Evolutionary conservation across 1,140 invertebrate species (phyloP).

Genomic region (Trinorchestia longiramus): DNA sequence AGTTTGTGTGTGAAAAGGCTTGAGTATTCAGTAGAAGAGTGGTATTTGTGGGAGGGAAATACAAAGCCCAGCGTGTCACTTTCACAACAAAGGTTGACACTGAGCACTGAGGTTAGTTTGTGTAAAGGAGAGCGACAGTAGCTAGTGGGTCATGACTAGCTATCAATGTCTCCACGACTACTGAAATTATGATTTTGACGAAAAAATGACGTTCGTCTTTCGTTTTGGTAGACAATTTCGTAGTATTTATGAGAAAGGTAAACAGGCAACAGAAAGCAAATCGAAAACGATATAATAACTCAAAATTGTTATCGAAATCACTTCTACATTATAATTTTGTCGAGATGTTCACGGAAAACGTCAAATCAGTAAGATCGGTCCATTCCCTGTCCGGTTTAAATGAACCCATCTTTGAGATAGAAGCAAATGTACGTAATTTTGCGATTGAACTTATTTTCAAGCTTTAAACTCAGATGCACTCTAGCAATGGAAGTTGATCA

Average conservation of each 20-base stretch:
- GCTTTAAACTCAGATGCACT: not conserved
- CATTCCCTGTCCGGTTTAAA: not conserved
- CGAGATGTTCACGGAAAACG: not conserved
- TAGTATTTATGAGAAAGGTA: not conserved
- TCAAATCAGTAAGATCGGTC: not conserved
- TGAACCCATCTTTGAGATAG: not conserved
- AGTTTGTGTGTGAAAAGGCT: not conserved
- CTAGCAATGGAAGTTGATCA: not conserved
- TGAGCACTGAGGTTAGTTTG: not conserved
- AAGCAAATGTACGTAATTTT: not conserved
- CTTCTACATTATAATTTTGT: not conserved
- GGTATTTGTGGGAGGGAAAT: not conserved
- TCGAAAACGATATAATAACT: not conserved
- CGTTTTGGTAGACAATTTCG: not conserved
- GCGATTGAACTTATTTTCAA: not conserved
- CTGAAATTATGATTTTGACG: not conserved
- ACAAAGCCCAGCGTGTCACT: not conserved
- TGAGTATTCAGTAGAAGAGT: not conserved
- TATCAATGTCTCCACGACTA: not conserved
- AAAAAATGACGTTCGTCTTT: not conserved
- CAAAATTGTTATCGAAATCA: not conserved
- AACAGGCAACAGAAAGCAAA: not conserved
- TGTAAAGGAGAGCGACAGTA: not conserved
- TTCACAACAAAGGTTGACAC: not conserved
- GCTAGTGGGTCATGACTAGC: not conserved